Evolutionary conservation across 2,113 vertebrate genomes (phyloP), one percentile per base, ranked within the genome.

Genomic region (Xerus inauris): DNA sequence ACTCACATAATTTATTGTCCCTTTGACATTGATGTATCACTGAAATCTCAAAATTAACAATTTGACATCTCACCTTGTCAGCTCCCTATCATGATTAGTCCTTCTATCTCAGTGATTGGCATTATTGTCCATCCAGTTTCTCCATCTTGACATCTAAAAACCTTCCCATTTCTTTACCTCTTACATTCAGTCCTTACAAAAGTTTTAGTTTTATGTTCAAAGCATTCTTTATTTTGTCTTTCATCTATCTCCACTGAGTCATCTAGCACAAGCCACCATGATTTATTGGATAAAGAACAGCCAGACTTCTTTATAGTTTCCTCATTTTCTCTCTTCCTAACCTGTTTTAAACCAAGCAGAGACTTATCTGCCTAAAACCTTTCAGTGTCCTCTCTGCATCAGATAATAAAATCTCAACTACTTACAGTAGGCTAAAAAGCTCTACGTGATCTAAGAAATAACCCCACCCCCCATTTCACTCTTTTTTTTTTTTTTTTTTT

Each of bases 221-320:
- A 59, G n/a, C 88, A 35, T 81, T 13, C 19, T 94, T 35, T 35
- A 92, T 57, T 75, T 89, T 94, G 9, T 87, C 42, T 93, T 91
- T 32, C 47, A 80, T 73, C 17, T 71, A 1, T 92, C 38, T 76
- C 32, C 67, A 87, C 45, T 93, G 28, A 77, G 64, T 19, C 30
- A 93, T 72, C 16, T 59, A 87, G 35, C 40, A 49, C 14, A 89
- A 64, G 40, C 24, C 45, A 83, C n/a, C 4, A 22, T 57, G 8
- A 79, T 79, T 67, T 77, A 77, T 19, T 40, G 24, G 42, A 3
- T 73, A 65, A 75, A 96, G 28, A 87, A 80, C 45, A 28, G 57
- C 83, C 35, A 24, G 11, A 65, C 19, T 87, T 12, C 19, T 79
- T 84, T 64, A 82, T 3, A 62, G 20, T 38, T 4, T 19, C 64